Percentiles rank a stretch among this genome's conserved stretches.
Conservation (phyloP, 2,113 vertebrate species). For the Guaruba guarouba region DNA sequence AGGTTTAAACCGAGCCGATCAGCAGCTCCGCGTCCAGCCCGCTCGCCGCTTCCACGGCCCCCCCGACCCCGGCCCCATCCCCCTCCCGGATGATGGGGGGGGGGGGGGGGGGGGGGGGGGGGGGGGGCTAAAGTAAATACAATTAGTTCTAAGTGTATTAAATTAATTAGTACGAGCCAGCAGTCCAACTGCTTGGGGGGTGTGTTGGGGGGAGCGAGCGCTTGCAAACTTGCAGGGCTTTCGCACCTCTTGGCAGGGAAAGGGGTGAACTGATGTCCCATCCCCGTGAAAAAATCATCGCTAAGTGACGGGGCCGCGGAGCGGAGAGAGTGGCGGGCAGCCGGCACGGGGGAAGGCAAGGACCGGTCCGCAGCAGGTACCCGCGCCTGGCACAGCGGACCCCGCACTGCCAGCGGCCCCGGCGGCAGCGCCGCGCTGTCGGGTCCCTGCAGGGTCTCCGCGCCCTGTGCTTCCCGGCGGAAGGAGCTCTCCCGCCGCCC, state of each 20-base stretch:
- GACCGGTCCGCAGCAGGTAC: background rate
- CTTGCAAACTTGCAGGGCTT: background rate
- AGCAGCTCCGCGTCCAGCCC: no score
- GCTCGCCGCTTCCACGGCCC: no score
- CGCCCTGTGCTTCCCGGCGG: background rate
- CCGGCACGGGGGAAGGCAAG: background rate
- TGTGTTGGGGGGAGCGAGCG: background rate
- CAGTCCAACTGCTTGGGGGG: background rate
- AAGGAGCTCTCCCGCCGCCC: background rate
- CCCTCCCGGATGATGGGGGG: no score
- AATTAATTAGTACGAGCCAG: constrained; percentile 27
- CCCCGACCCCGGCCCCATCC: no score
- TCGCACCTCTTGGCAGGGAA: background rate
- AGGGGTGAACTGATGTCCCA: background rate
- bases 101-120: no score
- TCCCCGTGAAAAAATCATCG: background rate
- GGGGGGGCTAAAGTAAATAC: constrained; percentile 38
- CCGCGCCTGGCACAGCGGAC: background rate
- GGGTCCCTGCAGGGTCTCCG: background rate
- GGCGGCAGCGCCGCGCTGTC: background rate
- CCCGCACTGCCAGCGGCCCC: background rate
- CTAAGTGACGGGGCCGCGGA: background rate
- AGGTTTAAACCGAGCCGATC: no score
- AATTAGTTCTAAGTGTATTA: constrained; percentile 32
- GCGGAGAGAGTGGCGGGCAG: background rate